Evolutionary conservation across 2,888 invertebrate genomes (phyloP), one percentile per base, ranked within the genome.

Genomic region (Drosophila multiciliata): DNA sequence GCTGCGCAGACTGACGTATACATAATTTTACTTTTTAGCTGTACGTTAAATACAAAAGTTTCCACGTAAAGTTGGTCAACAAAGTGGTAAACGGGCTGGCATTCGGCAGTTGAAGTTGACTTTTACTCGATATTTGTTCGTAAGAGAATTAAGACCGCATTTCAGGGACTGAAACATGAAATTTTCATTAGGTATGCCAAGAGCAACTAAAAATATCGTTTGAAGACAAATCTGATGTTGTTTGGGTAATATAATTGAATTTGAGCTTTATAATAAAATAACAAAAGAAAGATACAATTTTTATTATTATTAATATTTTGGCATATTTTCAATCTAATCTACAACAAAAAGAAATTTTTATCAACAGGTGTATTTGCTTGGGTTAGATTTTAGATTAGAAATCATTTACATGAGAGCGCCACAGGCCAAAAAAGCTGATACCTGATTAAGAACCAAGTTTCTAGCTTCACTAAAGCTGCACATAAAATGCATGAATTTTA

Each of bases 1-100:
- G 52, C 54, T 58, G 73, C 42, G 42, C 68, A 33, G 65, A 33
- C 55, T 61, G 74, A 55, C 78, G 87, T 78, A 81, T 81, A 61
- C 87, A 65, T 73, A 84, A 84, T 78, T 71, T 61, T 33, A 50
- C 50, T 49, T 52, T 48, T 23, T 23, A 20, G 48, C 40, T 57
- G 9, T 12, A 5, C 29, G 6, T 33, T 11, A 40, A 48, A 29
- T n/a, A 33, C 45, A 33, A 40, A 61, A 60, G 40, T 62, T 55
- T 29, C 12, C 15, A 50, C 32, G 52, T 36, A 62, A 66, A 73
- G 26, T 52, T 65, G n/a, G 33, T 7, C 42, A 71, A 8, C 32
- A 32, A n/a, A 11, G 17, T 36, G 17, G 23, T 5, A 26, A 7
- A 5, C 32, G 12, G 38, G 15, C 42, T 68, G 29, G 26, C 55